These are phyloP conservation scores for Pristionchus entomophagus DNA, from an alignment of 2,888 invertebrate species.

Conservation along the genomic window DNA sequence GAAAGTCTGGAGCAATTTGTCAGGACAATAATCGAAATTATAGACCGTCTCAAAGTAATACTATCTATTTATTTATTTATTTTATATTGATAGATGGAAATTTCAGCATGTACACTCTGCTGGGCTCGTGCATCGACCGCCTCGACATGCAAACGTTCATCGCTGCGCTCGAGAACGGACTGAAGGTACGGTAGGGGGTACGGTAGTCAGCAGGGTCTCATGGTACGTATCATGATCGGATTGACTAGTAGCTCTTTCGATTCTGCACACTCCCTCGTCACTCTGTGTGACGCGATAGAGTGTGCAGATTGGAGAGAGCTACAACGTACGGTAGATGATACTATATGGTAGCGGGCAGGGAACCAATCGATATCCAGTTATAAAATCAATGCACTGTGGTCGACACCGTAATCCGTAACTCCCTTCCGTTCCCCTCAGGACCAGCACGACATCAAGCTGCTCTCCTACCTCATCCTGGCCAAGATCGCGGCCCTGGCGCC, in stretches of 20 bases:
- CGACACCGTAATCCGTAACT: constrained; percentile 15
- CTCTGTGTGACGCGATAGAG: too few relatives aligned
- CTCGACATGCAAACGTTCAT: constrained; percentile 97
- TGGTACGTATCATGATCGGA: background rate
- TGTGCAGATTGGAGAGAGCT: too few relatives aligned
- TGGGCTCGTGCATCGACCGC: constrained; percentile 92
- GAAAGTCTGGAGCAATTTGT: too few relatives aligned
- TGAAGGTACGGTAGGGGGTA: constrained; percentile 78
- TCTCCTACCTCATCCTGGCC: constrained; percentile 97
- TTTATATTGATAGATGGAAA: too few relatives aligned
- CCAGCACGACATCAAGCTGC: constrained; percentile 89
- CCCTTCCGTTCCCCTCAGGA: background rate
- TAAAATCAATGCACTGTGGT: too few relatives aligned
- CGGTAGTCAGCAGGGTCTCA: too few relatives aligned
- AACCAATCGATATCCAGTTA: too few relatives aligned
- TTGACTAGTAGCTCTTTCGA: background rate
- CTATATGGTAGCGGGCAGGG: too few relatives aligned
- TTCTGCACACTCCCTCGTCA: background rate
- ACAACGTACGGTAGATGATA: too few relatives aligned
- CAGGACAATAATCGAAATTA: too few relatives aligned
- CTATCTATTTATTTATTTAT: background rate
- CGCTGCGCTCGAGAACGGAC: constrained; percentile 94
- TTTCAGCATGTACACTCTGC: constrained; percentile 95
- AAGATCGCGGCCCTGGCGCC: constrained; percentile 93
- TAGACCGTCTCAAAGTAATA: too few relatives aligned